Evolutionary conservation across 2,888 invertebrate species (phyloP).

Genomic region (Hyalella azteca): DNA sequence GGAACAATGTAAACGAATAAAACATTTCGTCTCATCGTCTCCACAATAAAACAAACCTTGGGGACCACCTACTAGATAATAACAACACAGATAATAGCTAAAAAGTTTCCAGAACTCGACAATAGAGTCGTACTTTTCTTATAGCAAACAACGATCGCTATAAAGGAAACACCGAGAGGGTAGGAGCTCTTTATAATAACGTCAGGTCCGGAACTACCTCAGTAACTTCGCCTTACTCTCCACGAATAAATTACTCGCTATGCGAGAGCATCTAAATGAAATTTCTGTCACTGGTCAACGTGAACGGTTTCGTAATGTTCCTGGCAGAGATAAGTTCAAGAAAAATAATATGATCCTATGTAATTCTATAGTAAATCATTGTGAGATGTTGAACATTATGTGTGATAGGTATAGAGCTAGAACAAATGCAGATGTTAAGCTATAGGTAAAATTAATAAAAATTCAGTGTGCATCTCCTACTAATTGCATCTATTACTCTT

Average conservation of each 20-base stretch:
- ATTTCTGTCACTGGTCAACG: too few species aligned
- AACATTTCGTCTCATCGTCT: too few species aligned
- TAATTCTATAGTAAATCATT: too few species aligned
- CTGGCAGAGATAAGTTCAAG: too few species aligned
- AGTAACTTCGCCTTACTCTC: too few species aligned
- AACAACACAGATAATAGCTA: neutral
- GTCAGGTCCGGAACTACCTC: too few species aligned
- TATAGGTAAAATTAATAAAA: slow-evolving; percentile 22
- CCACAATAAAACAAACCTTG: neutral
- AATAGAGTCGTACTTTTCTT: slow-evolving; percentile 10
- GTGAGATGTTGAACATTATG: neutral
- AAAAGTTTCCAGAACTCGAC: neutral
- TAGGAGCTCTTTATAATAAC: neutral
- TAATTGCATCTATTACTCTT: slow-evolving; percentile 15
- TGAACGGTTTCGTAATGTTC: too few species aligned
- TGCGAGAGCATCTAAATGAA: too few species aligned
- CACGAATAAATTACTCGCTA: too few species aligned
- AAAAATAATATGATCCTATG: too few species aligned
- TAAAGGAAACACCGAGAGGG: slow-evolving; percentile 10
- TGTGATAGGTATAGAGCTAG: neutral
- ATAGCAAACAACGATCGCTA: slow-evolving; percentile 18
- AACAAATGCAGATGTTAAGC: neutral
- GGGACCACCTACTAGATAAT: neutral
- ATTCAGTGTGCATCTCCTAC: neutral
- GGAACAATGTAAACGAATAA: too few species aligned